phyloP scores from a whole-genome alignment of 2,797 vertebrate species.

The Danio jaintianensis region DNA sequence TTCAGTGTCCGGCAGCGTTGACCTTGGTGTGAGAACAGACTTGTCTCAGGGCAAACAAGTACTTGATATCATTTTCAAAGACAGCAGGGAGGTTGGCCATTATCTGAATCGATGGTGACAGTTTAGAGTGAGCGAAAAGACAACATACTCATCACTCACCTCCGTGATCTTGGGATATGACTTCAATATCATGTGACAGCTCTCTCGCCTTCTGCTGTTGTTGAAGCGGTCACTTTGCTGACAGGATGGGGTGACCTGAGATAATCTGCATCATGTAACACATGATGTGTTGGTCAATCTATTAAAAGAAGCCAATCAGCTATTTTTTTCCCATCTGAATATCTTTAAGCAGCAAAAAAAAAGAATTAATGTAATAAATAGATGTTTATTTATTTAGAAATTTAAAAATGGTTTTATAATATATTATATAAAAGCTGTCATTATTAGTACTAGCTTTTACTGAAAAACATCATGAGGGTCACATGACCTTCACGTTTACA shows the following conservation, averaged over 20 bases:
- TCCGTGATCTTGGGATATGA: conserved; percentile 28
- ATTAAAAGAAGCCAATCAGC: neutral
- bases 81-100: conserved; percentile 52
- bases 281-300: neutral
- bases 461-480: too few species aligned
- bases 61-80: conserved; percentile 52
- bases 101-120: conserved; percentile 68
- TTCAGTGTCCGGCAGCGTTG: conserved; percentile 35
- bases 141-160: conserved; percentile 39
- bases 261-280: neutral
- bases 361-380: too few species aligned
- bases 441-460: too few species aligned
- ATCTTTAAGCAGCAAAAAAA: neutral
- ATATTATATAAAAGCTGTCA: too few species aligned
- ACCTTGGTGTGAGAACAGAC: conserved; percentile 56
- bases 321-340: neutral
- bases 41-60: conserved; percentile 50
- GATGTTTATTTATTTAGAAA: neutral
- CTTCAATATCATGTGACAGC: conserved; percentile 54
- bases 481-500: too few species aligned
- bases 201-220: conserved; percentile 37
- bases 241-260: neutral
- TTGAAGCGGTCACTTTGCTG: conserved; percentile 30
- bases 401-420: neutral
- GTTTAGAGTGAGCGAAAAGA: conserved; percentile 57